Conservation (phyloP, 2,797 vertebrate species). For the Pseudomugil gertrudae region DNA sequence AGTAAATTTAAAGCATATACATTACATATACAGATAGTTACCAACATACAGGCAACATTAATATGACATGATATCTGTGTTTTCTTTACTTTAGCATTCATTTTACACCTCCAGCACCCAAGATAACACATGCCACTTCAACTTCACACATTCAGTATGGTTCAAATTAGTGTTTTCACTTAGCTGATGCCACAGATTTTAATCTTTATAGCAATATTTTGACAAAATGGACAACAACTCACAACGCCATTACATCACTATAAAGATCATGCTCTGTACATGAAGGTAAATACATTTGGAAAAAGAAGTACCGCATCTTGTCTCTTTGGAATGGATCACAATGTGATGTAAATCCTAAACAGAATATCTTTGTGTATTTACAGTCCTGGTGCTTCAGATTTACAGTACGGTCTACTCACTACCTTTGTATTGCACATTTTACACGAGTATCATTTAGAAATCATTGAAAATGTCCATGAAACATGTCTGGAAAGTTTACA, state of each 20-base stretch:
- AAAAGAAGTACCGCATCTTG: conserved; percentile 42
- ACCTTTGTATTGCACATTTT: conserved; percentile 21
- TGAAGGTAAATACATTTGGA: conserved; percentile 48
- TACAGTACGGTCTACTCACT: conserved; percentile 14
- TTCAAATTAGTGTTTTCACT: conserved; percentile 17
- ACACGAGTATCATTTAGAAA: conserved; percentile 8
- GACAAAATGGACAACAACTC: conserved; percentile 52
- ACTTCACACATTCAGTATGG: conserved; percentile 8
- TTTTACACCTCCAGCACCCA: conserved; percentile 22
- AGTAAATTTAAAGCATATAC: conserved; percentile 43
- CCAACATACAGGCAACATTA: conserved; percentile 43
- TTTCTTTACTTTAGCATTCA: conserved; percentile 37
- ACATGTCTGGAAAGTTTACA: neutral
- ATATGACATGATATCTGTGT: conserved; percentile 12
- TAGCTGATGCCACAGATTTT: conserved; percentile 31
- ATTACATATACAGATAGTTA: conserved; percentile 34
- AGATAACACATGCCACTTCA: conserved; percentile 16
- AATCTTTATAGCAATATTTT: conserved; percentile 30
- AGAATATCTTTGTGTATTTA: conserved; percentile 56
- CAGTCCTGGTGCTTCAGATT: conserved; percentile 39
- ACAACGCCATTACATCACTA: conserved; percentile 58
- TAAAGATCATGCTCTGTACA: conserved; percentile 68
- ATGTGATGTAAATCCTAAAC: conserved; percentile 27
- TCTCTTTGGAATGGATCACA: conserved; percentile 58
- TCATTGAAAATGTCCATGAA: neutral